Base-by-base conservation (phyloP, 2,888 invertebrate genomes). In the Trichogramma dendrolimi region DNA sequence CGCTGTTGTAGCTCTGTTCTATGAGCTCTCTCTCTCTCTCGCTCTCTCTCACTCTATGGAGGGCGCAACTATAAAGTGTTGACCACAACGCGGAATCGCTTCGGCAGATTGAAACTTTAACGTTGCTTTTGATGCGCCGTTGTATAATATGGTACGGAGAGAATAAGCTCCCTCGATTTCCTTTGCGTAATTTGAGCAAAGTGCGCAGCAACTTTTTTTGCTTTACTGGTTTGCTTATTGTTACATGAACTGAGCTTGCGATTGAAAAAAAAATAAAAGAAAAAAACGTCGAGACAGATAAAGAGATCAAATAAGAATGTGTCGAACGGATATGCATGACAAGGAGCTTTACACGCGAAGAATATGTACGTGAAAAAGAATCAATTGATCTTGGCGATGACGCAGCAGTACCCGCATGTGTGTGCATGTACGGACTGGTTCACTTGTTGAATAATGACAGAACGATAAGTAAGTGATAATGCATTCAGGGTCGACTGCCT, bases 51-150 rank as follows among this genome's bases (percentile, higher is more conserved):
- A 60, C 60, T 61, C 60, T 59, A 60, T 73, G 70, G 70, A 61
- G 67, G 61, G 69, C 68, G 69, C 66, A 68, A 71, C 70, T 73
- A 71, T 73, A 73, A 73, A 76, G 74, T 71, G 72, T 71, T 72
- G 73, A 73, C 75, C 74, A 66, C 75, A 73, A 71, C 71, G 68
- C 67, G 69, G 27, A 27, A 27, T 27, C 68, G 67, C 69, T 5
- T 73, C 72, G 71, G 67, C 75, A 73, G 75, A 76, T 75, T 75
- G 74, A 71, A 72, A 73, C 73, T 73, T 71, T 68, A 62, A 64
- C 63, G 65, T 68, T 62, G 60, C 60, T 11, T 5, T 8, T 46
- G 11, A n/a, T 54, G 43, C 6, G 4, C 40, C 54, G 43, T 6
- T 27, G 27, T 27, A 27, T 27, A 27, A 27, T 27, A 27, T 27